phyloP scores from a whole-genome alignment of 2,113 vertebrate species.

The Thymallus thymallus region DNA sequence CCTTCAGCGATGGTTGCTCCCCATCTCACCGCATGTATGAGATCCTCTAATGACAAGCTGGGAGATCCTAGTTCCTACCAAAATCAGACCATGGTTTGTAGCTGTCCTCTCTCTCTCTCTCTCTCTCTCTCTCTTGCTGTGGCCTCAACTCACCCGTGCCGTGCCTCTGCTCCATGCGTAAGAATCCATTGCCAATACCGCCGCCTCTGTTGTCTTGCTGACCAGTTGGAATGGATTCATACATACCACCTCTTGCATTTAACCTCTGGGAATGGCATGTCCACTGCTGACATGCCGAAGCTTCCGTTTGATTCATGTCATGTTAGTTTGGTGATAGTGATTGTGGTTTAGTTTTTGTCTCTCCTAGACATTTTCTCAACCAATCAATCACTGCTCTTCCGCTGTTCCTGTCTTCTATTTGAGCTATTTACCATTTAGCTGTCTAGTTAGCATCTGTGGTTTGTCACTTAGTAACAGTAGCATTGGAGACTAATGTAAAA shows the following conservation, averaged over 20 bases:
- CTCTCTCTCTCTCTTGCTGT: conserved; percentile 80
- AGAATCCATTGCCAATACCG: conserved; percentile 72
- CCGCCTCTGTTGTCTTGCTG: conserved; percentile 30
- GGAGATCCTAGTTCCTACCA: conserved; percentile 97
- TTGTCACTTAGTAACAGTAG: background rate
- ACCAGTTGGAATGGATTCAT: conserved; percentile 37
- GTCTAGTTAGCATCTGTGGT: background rate
- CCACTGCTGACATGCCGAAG: conserved; percentile 17
- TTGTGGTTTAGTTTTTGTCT: background rate
- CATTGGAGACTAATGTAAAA: too few species aligned
- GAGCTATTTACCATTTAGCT: too few species aligned
- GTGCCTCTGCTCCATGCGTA: conserved; percentile 84
- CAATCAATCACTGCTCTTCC: too few species aligned
- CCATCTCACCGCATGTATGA: conserved; percentile 97
- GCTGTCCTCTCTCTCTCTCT: conserved; percentile 73
- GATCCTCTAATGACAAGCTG: conserved; percentile 91
- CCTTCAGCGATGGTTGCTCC: conserved; percentile 97
- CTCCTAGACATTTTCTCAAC: too few species aligned
- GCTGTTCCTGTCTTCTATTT: too few species aligned
- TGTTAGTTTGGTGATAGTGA: background rate
- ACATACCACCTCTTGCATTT: conserved; percentile 32
- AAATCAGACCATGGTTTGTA: conserved; percentile 99
- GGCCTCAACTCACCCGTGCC: conserved; percentile 86
- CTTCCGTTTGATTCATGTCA: background rate
- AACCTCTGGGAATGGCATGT: conserved; percentile 4